phyloP scores from a whole-genome alignment of 2,888 invertebrate species.

The Sabellastarte sp. region DNA sequence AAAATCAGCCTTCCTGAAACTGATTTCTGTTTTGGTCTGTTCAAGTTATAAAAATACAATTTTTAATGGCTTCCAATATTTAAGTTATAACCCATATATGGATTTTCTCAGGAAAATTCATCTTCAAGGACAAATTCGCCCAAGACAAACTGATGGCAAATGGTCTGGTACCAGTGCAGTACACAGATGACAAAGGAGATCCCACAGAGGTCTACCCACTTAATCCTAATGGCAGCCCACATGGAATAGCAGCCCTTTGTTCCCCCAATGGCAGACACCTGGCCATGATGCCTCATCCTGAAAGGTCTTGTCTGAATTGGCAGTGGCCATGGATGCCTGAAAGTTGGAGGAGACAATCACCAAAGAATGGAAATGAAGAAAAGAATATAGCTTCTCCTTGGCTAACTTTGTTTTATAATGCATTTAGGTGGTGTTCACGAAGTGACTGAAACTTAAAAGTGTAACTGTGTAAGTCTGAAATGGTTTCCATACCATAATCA shows the following conservation, averaged over 20 bases:
- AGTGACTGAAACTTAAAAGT: too few species aligned
- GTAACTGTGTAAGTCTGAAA: too few species aligned
- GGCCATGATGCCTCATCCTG: conserved; percentile 99
- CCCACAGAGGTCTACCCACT: conserved; percentile 74
- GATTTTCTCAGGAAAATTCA: conserved; percentile 56
- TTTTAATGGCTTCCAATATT: too few species aligned
- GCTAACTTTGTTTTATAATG: conserved; percentile 89
- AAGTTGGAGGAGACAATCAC: conserved; percentile 32
- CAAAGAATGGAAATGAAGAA: too few species aligned
- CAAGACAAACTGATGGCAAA: conserved; percentile 54
- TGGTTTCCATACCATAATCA: too few species aligned
- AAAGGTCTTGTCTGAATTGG: conserved; percentile 84
- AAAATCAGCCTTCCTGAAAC: too few species aligned
- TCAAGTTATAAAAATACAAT: too few species aligned
- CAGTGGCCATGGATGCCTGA: conserved; percentile 70
- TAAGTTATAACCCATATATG: too few species aligned
- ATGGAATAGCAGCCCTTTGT: conserved; percentile 85
- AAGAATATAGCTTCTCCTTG: conserved; percentile 82
- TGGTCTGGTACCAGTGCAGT: conserved; percentile 75
- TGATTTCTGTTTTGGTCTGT: too few species aligned
- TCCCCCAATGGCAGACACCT: conserved; percentile 89
- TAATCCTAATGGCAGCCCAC: conserved; percentile 73
- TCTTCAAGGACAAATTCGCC: conserved; percentile 59
- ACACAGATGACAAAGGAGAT: conserved; percentile 76
- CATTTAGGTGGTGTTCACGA: conserved; percentile 64